Base-by-base conservation (phyloP, 2,888 invertebrate genomes). In the Zhuqinia jingwanae region DNA sequence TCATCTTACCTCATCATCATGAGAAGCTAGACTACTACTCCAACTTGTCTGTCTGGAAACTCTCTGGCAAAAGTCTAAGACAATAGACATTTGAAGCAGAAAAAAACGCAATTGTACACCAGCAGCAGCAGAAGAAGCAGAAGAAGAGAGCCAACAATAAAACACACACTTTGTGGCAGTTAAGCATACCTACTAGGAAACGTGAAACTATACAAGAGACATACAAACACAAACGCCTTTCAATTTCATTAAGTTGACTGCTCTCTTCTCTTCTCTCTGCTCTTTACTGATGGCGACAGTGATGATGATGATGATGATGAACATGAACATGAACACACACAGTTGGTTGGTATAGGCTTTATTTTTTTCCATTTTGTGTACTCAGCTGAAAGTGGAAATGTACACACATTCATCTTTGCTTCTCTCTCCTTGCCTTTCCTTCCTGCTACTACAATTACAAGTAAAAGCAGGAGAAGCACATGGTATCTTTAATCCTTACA, bases 181-280 rank as follows among this genome's bases (percentile, higher is more conserved):
- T 25, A 68, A 25, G 20, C 36, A 68, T n/a, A n/a, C n/a, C n/a
- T n/a, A n/a, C n/a, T n/a, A n/a, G 17, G 68, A 68, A 30, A 45
- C 42, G 36, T 2, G 10, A 68, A 47, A 50, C 15, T 25, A 25
- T 36, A 6, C 15, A 47, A 47, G 45, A 58, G 58, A 58, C 58
- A 58, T 25, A 70, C 45, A 25, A 17, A 20, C 30, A 56, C 60
- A 58, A 42, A 77, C 58, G 77, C n/a, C n/a, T 77, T 50, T 45
- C 60, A 53, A 77, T 77, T 58, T 77, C 77, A 77, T 77, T 77
- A 77, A 58, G 58, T 58, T 58, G 58, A 58, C 58, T 58, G 58
- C 11, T 25, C 58, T 58, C 25, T 25, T 58, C 58, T 58, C 5
- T 0, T 58, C 22, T n/a, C n/a, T n/a, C n/a, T n/a, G n/a, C n/a